Base-by-base conservation (phyloP, 2,113 vertebrate species). In the Pao palembangensis region DNA sequence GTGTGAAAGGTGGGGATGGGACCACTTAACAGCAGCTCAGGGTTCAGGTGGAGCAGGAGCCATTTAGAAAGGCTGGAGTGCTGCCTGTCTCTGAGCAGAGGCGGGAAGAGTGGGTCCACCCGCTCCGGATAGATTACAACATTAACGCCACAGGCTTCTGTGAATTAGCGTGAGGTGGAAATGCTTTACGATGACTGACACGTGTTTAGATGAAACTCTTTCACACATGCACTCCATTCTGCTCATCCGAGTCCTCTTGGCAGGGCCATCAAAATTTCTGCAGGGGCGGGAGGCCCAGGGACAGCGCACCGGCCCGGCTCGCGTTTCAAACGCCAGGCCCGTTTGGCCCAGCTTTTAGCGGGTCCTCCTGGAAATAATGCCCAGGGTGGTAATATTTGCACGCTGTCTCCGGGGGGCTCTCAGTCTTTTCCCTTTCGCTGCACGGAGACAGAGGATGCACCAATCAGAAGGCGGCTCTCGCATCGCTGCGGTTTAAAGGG, bases 351-450 rank as follows among this genome's bases (percentile, higher is more conserved):
- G 67, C 75, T 72, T 81, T 86, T 82, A 77, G 73, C 75, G 70
- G 82, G 85, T 82, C 64, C 80, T 78, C 86, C 88, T 90, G 78
- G 79, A 90, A 90, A 89, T 90, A 88, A 88, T 89, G 88, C 82
- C 76, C 44, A 65, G 54, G 77, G 81, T 83, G 77, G 75, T 85
- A 76, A 84, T 88, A 88, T 91, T 86, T 88, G 82, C 87, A 87
- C 69, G 72, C 80, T 89, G 87, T 91, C 88, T 90, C 88, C 75
- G 76, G 82, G 87, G 87, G 85, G 75, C 73, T 79, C 75, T 84
- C 64, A 66, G 60, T 67, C 71, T 65, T 61, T 79, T 79, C 65
- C 65, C 41, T 62, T 76, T 67, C 47, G 41, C 51, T 62, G 79
- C 84, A 80, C 74, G 61, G 79, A 84, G 71, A 88, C 82, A 86